Evolutionary conservation across 2,113 vertebrate species (phyloP).

Genomic region (Eurystomus gularis): DNA sequence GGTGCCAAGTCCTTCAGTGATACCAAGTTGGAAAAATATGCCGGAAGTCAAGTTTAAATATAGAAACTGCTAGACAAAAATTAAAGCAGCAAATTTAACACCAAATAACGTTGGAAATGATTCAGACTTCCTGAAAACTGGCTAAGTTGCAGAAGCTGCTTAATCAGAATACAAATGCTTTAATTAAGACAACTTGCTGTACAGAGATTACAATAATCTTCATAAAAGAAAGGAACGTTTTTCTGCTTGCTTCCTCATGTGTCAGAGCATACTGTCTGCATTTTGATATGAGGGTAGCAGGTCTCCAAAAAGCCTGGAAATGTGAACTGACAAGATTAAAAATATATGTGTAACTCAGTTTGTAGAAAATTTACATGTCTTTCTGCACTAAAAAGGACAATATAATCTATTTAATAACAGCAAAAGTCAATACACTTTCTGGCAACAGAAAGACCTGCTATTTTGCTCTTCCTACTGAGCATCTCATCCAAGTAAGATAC

Average conservation of each 20-base stretch:
- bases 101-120: background rate
- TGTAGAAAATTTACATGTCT: background rate
- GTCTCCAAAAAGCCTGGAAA: background rate
- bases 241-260: background rate
- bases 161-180: background rate
- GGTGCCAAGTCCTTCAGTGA: background rate
- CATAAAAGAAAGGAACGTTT: background rate
- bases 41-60: constrained; percentile 1
- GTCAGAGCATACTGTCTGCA: background rate
- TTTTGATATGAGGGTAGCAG: background rate
- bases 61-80: background rate
- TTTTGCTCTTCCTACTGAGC: background rate
- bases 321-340: background rate
- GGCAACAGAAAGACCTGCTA: background rate
- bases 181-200: background rate
- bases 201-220: background rate
- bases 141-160: background rate
- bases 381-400: background rate
- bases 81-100: background rate
- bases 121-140: background rate
- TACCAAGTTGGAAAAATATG: background rate
- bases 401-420: background rate
- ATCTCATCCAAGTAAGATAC: background rate
- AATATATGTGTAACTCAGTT: background rate
- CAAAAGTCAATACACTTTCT: background rate